phyloP scores from a whole-genome alignment of 2,113 vertebrate genomes.

The Monarcha castaneiventris region DNA sequence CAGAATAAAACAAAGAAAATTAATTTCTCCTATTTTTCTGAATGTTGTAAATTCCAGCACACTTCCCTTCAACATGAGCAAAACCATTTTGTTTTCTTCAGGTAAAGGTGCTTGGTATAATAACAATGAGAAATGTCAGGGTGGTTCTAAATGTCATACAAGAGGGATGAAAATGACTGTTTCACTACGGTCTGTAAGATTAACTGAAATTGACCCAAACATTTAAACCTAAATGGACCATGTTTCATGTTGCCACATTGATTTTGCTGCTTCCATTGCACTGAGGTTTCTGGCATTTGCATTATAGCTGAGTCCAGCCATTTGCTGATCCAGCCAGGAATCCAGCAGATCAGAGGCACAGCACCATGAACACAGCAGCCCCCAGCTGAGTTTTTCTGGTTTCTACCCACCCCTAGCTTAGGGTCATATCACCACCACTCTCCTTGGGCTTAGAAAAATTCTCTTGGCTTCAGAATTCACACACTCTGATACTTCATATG shows the following conservation, averaged over 20 bases:
- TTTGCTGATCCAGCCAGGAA: neutral
- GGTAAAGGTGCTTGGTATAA: neutral
- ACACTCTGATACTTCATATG: neutral
- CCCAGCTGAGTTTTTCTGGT: neutral
- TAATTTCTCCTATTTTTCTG: neutral
- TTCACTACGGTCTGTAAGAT: neutral
- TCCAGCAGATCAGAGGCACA: neutral
- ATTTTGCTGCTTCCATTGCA: neutral
- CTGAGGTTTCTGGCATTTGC: neutral
- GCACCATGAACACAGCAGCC: neutral
- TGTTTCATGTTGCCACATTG: neutral
- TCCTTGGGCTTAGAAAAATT: neutral
- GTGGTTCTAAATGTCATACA: neutral
- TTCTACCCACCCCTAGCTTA: neutral
- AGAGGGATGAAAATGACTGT: neutral
- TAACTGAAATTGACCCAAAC: slow-evolving; percentile 7
- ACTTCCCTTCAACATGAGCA: neutral
- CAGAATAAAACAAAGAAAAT: neutral
- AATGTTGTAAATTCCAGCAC: neutral
- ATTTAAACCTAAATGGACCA: neutral
- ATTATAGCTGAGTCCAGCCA: neutral
- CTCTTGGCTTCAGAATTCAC: neutral
- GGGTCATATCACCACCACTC: accelerated
- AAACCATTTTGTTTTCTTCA: neutral
- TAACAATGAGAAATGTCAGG: neutral